Base-by-base conservation (phyloP, 2,888 invertebrate species). In the Scrobipalpa costella region DNA sequence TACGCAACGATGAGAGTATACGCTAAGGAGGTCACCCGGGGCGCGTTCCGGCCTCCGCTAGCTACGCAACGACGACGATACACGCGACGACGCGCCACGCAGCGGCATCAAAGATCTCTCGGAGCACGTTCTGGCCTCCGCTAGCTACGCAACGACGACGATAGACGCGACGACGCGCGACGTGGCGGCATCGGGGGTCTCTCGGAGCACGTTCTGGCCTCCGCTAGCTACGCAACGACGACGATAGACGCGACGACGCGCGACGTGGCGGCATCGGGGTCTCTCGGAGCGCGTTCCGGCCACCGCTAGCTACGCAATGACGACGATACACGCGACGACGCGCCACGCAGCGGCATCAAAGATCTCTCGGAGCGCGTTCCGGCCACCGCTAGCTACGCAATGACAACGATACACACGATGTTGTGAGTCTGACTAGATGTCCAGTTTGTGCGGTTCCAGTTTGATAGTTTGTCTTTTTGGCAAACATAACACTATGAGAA, bases 401-500 rank as follows among this genome's bases (percentile, higher is more conserved):
- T 5, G 27, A 72, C 72, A 74, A 76, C 69, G 73, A 76, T 15
- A 55, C 55, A 55, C 34, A 34, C 34, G 55, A n/a, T 55, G 21
- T 34, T 67, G 61, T 64, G 71, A 68, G 65, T 77, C 75, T 72
- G 71, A 79, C 81, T 75, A 38, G 52, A 61, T 74, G 79, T 79
- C 75, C 70, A 73, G 69, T 81, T 85, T 82, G 84, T 86, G 84
- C 82, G 78, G 79, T 79, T 76, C 79, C 75, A 83, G 79, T 79
- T 78, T 71, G 78, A 77, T 79, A 78, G 78, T 80, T 83, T 83
- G 79, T 81, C 78, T 72, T 74, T 78, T 80, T 77, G 79, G 83
- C 82, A 86, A 90, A 90, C 84, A 78, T 83, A 89, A 88, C 83
- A 82, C 75, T 82, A 79, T 88, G 88, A 83, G 84, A 90, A 89